Evolutionary conservation across 2,113 vertebrate genomes (phyloP).

Genomic region (Erythrocercus mccallii): DNA sequence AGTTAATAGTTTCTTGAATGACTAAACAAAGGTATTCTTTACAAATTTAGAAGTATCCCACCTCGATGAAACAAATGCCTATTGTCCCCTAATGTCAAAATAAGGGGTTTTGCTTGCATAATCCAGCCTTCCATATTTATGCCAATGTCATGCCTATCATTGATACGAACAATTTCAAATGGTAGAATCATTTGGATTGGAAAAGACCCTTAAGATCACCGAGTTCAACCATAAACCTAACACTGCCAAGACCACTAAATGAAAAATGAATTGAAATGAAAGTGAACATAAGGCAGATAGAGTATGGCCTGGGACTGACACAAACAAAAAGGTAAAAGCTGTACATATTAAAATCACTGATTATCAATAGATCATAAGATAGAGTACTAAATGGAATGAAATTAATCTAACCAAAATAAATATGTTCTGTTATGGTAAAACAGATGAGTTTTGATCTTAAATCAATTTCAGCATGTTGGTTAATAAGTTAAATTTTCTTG

Average conservation of each 20-base stretch:
- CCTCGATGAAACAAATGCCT: not conserved
- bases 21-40: not conserved
- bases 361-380: not conserved
- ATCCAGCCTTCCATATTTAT: not conserved
- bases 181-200: not conserved
- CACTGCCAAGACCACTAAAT: not conserved
- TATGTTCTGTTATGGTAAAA: not conserved
- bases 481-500: not conserved
- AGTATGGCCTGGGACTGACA: not conserved
- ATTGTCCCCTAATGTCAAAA: not conserved
- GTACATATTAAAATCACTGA: not conserved
- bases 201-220: not conserved
- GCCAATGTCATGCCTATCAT: fast-evolving
- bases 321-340: not conserved
- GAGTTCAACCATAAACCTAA: not conserved
- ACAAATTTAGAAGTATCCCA: not conserved
- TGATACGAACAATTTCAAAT: not conserved
- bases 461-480: not conserved
- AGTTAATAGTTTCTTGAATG: not conserved
- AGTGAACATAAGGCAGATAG: not conserved
- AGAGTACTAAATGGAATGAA: not conserved
- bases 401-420: not conserved
- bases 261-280: not conserved
- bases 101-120: not conserved
- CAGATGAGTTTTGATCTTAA: not conserved